A percentile compares a stretch with the other conserved stretches of the same genome.
These are phyloP conservation scores for Vidua macroura DNA, from an alignment of 2,113 vertebrate genomes.

Conservation along the genomic window DNA sequence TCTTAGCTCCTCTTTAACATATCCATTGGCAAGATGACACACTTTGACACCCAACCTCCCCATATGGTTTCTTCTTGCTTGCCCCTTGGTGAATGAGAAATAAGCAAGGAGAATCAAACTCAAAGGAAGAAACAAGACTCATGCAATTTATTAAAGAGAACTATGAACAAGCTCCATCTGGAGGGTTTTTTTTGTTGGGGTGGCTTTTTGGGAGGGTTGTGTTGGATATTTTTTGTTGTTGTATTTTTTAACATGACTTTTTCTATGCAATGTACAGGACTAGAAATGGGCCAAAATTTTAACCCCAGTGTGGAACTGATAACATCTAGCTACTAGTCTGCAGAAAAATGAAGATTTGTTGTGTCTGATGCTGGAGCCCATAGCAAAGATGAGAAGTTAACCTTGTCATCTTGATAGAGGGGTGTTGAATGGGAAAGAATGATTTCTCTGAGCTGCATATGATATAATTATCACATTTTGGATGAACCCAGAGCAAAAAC, in stretches of 20 bases:
- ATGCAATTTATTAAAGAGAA: neutral
- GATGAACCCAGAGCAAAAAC: neutral
- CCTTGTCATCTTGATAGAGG: neutral
- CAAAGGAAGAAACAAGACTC: neutral
- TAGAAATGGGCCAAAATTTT: neutral
- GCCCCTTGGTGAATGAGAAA: neutral
- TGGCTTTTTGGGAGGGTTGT: neutral
- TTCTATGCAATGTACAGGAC: neutral
- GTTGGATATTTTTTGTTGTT: no score
- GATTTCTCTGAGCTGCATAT: neutral
- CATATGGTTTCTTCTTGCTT: neutral
- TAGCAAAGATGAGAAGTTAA: neutral
- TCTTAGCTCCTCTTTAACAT: neutral
- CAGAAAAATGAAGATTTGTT: neutral
- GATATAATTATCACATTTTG: neutral
- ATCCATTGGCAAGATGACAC: neutral
- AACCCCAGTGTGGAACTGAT: neutral
- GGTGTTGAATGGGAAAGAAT: neutral
- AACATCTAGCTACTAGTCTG: neutral
- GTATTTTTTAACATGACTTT: neutral
- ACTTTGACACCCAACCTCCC: neutral
- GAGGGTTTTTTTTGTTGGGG: rapidly evolving
- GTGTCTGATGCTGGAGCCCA: neutral
- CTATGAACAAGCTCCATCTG: neutral
- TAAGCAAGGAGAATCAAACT: neutral